Evolutionary conservation across 2,797 vertebrate genomes (phyloP), one percentile per base, ranked within the genome.

Genomic region (Pagetopsis macropterus): DNA sequence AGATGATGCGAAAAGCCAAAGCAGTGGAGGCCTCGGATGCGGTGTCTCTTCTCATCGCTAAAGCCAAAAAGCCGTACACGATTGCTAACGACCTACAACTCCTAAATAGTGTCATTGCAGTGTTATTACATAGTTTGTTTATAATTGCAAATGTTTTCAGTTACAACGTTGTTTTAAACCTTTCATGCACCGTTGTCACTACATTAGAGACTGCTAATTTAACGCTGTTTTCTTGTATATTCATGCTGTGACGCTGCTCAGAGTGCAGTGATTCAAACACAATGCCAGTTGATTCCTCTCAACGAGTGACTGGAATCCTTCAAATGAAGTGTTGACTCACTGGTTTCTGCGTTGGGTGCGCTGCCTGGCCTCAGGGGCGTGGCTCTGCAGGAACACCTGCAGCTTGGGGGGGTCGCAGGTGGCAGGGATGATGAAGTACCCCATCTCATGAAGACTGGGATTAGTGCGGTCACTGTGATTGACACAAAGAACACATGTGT

Each of bases 361-460:
- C 60, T 91, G 90, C 76, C 96, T 92, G 65, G 98, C 98, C 88
- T 97, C 94, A 1, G 88, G 87, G n/a, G 96, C 96, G 55, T 95
- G 94, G 78, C 89, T 93, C 87, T 95, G 93, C 77, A 99, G 95
- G 88, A 98, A 99, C 84, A 93, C 91, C 27, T 95, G 97, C 46
- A 99, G 94, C 58, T 90, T 85, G 44, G 86, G 79, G 9, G 91
- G 94, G 63, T 98, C 97, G 76, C 95, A 97, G 51, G 88, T 80
- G 0, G 89, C 84, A 4, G 98, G 97, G 84, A 99, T 93, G 9
- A 86, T 94, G 65, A 99, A 98, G 81, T 98, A 95, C 0, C 98
- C 98, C 43, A 92, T 91, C 83, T 97, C 94, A 67, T 99, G 97
- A 65, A 99, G 91, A 62, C 93, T 91, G 49, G 96, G 96, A 31